These are phyloP conservation scores for Tylochromis polylepis DNA, from an alignment of 2,113 vertebrate genomes.

Conservation along the genomic window DNA sequence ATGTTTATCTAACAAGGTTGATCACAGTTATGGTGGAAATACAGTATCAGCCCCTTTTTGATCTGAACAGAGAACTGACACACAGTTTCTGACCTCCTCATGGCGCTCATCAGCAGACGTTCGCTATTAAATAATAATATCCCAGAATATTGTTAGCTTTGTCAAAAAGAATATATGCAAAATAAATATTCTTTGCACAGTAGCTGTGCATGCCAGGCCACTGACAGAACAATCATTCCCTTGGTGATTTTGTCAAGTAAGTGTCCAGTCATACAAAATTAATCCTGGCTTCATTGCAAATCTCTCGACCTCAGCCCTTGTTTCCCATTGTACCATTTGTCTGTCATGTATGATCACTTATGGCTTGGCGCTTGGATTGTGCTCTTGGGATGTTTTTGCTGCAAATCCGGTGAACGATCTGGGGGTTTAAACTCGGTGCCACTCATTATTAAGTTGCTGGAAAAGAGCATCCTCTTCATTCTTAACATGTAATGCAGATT, in stretches of 20 bases:
- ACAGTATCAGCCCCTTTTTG: not conserved
- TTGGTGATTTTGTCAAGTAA: not conserved
- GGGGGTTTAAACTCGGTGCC: not conserved
- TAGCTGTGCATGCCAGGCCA: not conserved
- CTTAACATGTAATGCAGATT: conserved; percentile 9
- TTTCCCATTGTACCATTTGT: conserved; percentile 7
- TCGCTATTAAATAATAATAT: not conserved
- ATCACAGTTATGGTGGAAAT: not conserved
- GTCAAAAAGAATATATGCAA: not conserved
- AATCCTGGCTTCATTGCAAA: not conserved
- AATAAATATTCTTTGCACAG: not conserved
- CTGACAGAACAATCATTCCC: not conserved
- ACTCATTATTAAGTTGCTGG: conserved; percentile 25
- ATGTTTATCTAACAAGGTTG: not conserved
- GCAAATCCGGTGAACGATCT: not conserved
- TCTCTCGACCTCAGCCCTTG: not conserved
- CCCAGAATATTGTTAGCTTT: not conserved
- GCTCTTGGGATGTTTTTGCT: not conserved
- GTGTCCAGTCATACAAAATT: not conserved
- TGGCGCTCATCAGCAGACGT: not conserved
- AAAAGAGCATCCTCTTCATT: conserved; percentile 19
- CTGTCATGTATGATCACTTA: not conserved
- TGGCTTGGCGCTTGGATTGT: not conserved
- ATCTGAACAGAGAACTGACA: not conserved
- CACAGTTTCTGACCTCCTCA: not conserved